Evolutionary conservation across 2,797 vertebrate genomes (phyloP), one percentile per base, ranked within the genome.

Genomic region (Enteromius treurensis): DNA sequence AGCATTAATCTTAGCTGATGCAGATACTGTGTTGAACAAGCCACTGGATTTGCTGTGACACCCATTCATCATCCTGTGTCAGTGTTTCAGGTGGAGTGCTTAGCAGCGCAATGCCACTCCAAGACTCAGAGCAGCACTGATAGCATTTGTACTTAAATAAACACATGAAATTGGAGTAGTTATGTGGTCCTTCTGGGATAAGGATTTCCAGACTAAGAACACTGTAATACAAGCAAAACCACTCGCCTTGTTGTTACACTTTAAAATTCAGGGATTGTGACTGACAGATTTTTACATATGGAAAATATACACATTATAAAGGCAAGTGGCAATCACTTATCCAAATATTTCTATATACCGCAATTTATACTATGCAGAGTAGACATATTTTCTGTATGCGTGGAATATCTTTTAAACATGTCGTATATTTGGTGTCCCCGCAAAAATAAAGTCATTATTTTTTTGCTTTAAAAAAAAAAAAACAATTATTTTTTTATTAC

Each of bases 11-110:
- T 78, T 62, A 70, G 40, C 65, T 71, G 82, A 70, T 78, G 40
- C 51, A 64, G 82, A 83, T 69, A 71, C 21, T 78, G 74, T 78
- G 82, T 83, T 70, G 32, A 78, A 83, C 82, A 78, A 70, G 82
- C 67, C 53, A 77, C 67, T 77, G 75, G 53, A 83, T 83, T 78
- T 78, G 75, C 29, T 37, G 21, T 83, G 82, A 71, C 53, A 58
- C 68, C 64, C 53, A 64, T 83, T 78, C 42, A 83, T 83, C 67
- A 78, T 71, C 42, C 67, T 29, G 82, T 49, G 53, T 71, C 82
- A 78, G 82, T 83, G 67, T 51, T 62, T 71, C 75, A 78, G 65
- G 82, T 78, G 75, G 4, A 78, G 75, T 62, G 82, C 75, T 77
- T 58, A 75, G 45, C 45, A 29, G 71, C 0, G 11, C 34, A 53